Base-by-base conservation (phyloP, 2,797 vertebrate genomes). In the Rhabdomys pumilio region DNA sequence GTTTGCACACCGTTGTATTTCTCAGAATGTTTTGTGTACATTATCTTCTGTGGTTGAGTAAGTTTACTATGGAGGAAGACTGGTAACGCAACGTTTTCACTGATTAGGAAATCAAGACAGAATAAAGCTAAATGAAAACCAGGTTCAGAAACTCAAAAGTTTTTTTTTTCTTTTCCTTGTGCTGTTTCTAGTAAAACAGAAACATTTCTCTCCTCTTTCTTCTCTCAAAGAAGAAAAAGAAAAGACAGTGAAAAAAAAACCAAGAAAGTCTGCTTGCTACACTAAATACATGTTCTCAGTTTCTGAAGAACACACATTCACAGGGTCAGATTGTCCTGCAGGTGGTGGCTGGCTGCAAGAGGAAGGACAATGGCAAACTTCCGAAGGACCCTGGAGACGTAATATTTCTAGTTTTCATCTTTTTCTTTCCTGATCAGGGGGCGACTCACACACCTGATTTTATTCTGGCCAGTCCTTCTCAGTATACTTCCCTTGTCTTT, bases 131-230 rank as follows among this genome's bases (percentile, higher is more conserved):
- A 86, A 65, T 59, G 47, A 94, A 44, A 95, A 82, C 1, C 22
- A 89, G 19, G 1, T 67, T 79, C 4, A 57, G 29, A 77, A 86
- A 90, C 10, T 82, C 15, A 59, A 65, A 81, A 12, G 12, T 87
- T 79, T 63, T 67, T 44, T 44, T 89, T 92, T 84, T 31, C 1
- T 53, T 87, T 75, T 41, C 6, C 31, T 9, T 83, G 10, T 84
- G n/a, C 75, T 15, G 50, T 92, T 85, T 85, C 19, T 90, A 96
- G 41, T 59, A 82, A 96, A 80, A 95, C 77, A 85, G 41, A 88
- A 75, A 88, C 1, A 11, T 59, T 38, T 75, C n/a, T 87, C 53
- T 87, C 22, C 4, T 63, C 15, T 41, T n/a, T 19, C 55, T 44
- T 41, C 22, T 77, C 57, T 38, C 26, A 53, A 94, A 69, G 24